These are phyloP conservation scores for Trissolcus basalis DNA, from an alignment of 1,140 invertebrate species.

Conservation along the genomic window DNA sequence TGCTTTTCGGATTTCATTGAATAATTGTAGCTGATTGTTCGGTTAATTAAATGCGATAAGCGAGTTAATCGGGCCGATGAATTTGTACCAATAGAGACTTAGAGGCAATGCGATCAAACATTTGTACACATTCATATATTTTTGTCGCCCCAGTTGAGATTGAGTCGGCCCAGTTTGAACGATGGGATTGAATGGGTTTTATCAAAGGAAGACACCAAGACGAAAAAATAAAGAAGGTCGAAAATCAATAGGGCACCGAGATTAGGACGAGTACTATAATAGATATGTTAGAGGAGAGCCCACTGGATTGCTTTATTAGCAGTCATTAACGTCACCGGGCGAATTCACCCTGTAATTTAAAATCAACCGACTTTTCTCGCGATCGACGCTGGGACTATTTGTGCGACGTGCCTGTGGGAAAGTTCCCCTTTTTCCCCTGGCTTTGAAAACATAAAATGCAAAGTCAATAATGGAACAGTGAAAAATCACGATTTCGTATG, in stretches of 20 bases:
- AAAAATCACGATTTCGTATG: constrained; percentile 4
- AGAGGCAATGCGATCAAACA: neutral
- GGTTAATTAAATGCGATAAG: neutral
- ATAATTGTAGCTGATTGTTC: constrained; percentile 1
- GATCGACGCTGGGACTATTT: constrained; percentile 7
- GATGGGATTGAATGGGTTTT: neutral
- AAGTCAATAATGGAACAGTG: constrained; percentile 18
- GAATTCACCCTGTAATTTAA: constrained; percentile 36
- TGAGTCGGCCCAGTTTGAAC: neutral
- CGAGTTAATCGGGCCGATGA: neutral
- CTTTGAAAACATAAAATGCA: constrained; percentile 1
- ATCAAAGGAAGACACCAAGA: neutral
- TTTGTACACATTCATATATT: neutral
- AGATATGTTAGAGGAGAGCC: constrained; percentile 17
- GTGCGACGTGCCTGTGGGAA: constrained; percentile 28
- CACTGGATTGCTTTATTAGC: constrained; percentile 27
- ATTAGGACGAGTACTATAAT: constrained; percentile 9
- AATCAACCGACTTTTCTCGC: constrained; percentile 26
- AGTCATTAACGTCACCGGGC: constrained; percentile 33
- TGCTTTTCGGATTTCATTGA: neutral
- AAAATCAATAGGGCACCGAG: constrained; percentile 7
- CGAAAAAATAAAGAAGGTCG: neutral
- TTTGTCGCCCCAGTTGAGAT: too few species aligned
- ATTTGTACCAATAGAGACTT: neutral
- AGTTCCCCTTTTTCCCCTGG: constrained; percentile 2